A percentile compares a stretch with the other conserved stretches of the same genome.
phyloP scores from a whole-genome alignment of 2,113 vertebrate genomes.

The Limanda limanda region DNA sequence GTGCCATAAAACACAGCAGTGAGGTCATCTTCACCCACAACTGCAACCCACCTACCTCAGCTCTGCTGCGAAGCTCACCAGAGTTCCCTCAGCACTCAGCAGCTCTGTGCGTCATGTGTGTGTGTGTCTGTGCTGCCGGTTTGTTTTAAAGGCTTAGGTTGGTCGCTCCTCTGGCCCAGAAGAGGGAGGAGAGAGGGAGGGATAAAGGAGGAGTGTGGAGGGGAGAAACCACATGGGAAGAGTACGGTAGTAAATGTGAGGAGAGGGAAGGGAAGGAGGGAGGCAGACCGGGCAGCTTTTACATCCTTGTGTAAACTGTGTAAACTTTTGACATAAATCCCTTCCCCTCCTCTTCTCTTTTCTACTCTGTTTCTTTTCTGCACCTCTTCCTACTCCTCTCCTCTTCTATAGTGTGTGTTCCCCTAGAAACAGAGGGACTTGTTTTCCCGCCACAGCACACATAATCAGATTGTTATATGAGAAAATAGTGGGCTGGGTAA shows the following conservation, averaged over 20 bases:
- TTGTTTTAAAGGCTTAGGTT: constrained; percentile 81
- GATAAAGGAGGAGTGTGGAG: constrained; percentile 53
- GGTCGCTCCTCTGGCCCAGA: constrained; percentile 61
- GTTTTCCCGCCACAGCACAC: too few relatives aligned
- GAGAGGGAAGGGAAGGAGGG: constrained; percentile 22
- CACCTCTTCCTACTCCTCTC: not conserved
- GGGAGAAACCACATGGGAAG: constrained; percentile 49
- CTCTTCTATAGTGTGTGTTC: not conserved
- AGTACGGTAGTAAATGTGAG: constrained; percentile 63
- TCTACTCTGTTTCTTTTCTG: not conserved
- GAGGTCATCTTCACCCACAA: constrained; percentile 50
- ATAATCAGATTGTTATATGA: too few relatives aligned
- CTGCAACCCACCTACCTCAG: constrained; percentile 63
- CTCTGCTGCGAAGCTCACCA: constrained; percentile 17
- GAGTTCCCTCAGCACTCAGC: constrained; percentile 34
- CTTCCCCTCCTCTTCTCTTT: constrained; percentile 14
- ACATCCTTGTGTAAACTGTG: constrained; percentile 61
- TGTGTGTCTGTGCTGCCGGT: constrained; percentile 50
- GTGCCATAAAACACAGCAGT: constrained; percentile 40
- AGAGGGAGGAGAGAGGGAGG: constrained; percentile 71
- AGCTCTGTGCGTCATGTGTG: constrained; percentile 42
- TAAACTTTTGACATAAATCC: constrained; percentile 51
- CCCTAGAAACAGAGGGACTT: too few relatives aligned
- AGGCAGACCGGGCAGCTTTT: constrained; percentile 31
- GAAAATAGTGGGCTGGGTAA: too few relatives aligned